A percentile compares a stretch with the other conserved stretches of the same genome.
Evolutionary conservation across 2,888 invertebrate genomes (phyloP).

Genomic region (Netelia melanura): DNA sequence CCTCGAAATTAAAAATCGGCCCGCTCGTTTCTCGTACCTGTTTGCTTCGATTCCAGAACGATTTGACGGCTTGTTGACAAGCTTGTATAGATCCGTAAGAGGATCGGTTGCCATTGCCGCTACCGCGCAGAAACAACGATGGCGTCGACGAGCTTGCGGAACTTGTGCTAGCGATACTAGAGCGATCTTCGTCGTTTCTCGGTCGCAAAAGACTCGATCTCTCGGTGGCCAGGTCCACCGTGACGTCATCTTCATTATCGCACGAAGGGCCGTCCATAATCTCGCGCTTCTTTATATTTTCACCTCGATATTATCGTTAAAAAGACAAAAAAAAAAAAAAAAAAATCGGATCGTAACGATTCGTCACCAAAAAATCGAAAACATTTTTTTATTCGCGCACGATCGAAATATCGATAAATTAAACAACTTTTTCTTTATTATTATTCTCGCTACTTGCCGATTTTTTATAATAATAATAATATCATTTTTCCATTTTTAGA

Average conservation of each 20-base stretch:
- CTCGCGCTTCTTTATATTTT: conserved; percentile 11
- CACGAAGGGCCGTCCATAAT: conserved; percentile 31
- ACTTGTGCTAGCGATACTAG: conserved; percentile 70
- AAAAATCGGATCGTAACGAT: background rate
- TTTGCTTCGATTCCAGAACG: conserved; percentile 80
- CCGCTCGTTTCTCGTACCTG: conserved; percentile 75
- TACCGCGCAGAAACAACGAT: conserved; percentile 70
- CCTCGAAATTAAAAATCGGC: background rate
- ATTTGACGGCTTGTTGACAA: conserved; percentile 78
- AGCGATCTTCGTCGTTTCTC: conserved; percentile 47
- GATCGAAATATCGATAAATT: too few relatives aligned
- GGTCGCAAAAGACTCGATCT: conserved; percentile 40
- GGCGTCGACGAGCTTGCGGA: conserved; percentile 53
- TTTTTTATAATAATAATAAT: too few relatives aligned
- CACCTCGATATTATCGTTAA: background rate
- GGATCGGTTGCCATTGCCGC: conserved; percentile 68
- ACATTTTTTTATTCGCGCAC: too few relatives aligned
- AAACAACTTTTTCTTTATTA: too few relatives aligned
- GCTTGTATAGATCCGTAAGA: conserved; percentile 80
- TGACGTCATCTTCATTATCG: conserved; percentile 73
- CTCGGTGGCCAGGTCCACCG: conserved; percentile 68
- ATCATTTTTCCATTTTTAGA: too few relatives aligned
- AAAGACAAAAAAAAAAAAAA: background rate
- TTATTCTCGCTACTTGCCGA: too few relatives aligned
- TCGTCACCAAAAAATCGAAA: background rate